Conservation (phyloP, 2,888 invertebrate genomes). For the Phymatocera aterrima region DNA sequence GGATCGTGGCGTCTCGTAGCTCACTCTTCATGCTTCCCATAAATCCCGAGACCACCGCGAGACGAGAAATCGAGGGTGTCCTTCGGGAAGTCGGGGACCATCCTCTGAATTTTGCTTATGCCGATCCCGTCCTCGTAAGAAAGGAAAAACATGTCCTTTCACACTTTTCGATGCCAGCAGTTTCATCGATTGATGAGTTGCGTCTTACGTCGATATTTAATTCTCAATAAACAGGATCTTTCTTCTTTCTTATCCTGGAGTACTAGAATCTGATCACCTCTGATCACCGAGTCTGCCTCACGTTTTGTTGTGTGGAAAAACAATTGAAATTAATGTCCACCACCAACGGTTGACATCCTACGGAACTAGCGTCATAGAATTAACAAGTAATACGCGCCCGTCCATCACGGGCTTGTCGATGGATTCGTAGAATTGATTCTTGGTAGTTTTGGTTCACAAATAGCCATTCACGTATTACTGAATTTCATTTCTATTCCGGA, state of each 20-base stretch:
- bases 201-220: neutral
- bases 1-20: too few species aligned
- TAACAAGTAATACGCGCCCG: slow-evolving; percentile 69
- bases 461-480: neutral
- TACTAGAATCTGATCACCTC: neutral
- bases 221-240: too few species aligned
- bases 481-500: slow-evolving; percentile 34
- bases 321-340: slow-evolving; percentile 48
- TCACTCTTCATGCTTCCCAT: slow-evolving; percentile 60
- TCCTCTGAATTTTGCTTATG: slow-evolving; percentile 73
- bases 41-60: slow-evolving; percentile 55
- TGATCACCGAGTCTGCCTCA: neutral
- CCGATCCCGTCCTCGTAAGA: slow-evolving; percentile 67
- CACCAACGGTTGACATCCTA: slow-evolving; percentile 67
- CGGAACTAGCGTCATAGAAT: slow-evolving; percentile 70
- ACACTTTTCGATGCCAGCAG: slow-evolving; percentile 12
- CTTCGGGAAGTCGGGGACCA: slow-evolving; percentile 61
- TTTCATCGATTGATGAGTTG: neutral
- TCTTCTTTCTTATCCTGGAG: neutral
- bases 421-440: slow-evolving; percentile 69
- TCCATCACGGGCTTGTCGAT: slow-evolving; percentile 69
- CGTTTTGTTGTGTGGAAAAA: neutral
- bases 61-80: slow-evolving; percentile 32
- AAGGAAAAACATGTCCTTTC: slow-evolving; percentile 62
- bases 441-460: slow-evolving; percentile 51